Conservation (phyloP, 2,797 vertebrate genomes). For the Acanthurus leucopareius region DNA sequence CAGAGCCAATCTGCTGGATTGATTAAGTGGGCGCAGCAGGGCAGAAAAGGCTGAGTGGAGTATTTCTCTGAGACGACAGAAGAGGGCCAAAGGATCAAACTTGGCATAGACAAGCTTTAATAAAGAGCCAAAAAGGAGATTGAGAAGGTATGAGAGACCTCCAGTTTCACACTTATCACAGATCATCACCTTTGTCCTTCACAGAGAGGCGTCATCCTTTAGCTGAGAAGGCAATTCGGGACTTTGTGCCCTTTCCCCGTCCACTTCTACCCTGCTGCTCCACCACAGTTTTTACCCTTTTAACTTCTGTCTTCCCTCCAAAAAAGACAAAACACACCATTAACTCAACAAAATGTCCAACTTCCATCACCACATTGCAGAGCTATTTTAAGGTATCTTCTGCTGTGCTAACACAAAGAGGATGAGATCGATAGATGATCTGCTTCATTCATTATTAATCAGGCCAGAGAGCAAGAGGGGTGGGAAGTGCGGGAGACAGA, state of each 20-base stretch:
- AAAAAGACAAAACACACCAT: constrained; percentile 44
- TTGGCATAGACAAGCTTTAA: constrained; percentile 50
- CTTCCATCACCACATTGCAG: constrained; percentile 44
- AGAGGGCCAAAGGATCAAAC: constrained; percentile 51
- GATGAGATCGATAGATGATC: constrained; percentile 85
- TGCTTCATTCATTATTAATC: constrained; percentile 86
- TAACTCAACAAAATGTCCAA: constrained; percentile 53
- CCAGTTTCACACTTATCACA: constrained; percentile 65
- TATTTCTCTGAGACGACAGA: constrained; percentile 65
- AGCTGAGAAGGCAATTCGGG: constrained; percentile 50
- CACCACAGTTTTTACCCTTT: constrained; percentile 24
- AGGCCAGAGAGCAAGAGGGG: constrained; percentile 71
- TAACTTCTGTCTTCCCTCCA: constrained; percentile 14
- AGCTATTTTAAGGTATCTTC: constrained; percentile 82
- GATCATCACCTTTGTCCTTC: constrained; percentile 73
- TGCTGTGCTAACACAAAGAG: constrained; percentile 82
- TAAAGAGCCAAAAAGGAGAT: constrained; percentile 59
- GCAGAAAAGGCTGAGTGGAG: constrained; percentile 81
- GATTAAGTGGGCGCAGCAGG: constrained; percentile 81
- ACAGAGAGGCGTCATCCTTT: constrained; percentile 49
- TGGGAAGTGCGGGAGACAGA: constrained; percentile 69
- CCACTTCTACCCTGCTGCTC: constrained; percentile 9
- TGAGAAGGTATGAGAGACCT: constrained; percentile 57
- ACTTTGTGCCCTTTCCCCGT: constrained; percentile 39
- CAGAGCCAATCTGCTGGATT: constrained; percentile 83